phyloP scores from a whole-genome alignment of 2,797 vertebrate species.

The Xyrichtys novacula region DNA sequence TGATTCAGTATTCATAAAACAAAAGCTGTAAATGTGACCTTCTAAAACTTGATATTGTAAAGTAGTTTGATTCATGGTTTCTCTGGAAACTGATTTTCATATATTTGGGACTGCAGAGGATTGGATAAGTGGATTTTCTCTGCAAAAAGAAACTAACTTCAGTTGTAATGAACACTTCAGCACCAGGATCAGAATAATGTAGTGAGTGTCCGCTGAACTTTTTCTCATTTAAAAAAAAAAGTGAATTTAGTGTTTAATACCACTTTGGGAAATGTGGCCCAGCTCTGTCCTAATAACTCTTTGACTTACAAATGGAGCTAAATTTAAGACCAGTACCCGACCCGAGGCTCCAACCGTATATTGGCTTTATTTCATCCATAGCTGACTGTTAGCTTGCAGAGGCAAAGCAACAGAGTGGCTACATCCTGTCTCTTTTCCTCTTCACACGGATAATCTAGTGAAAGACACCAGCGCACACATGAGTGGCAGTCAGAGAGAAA shows the following conservation, averaged over 20 bases:
- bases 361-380: neutral
- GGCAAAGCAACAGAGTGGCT: neutral
- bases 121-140: neutral
- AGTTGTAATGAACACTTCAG: neutral
- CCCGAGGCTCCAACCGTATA: neutral
- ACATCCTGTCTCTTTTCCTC: constrained; percentile 8
- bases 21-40: no score
- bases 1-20: no score
- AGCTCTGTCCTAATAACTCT: neutral
- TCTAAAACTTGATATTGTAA: no score
- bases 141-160: neutral
- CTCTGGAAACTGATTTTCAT: no score
- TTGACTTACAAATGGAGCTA: neutral
- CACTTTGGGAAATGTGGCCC: neutral
- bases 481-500: neutral
- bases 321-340: neutral
- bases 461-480: neutral
- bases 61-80: no score
- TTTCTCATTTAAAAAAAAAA: constrained; percentile 1
- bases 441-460: neutral
- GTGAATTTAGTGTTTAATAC: neutral
- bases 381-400: neutral
- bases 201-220: neutral
- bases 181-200: neutral
- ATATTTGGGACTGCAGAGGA: neutral